Conservation (phyloP, 1,140 invertebrate genomes). For the Caenorhabditis brenneri region DNA sequence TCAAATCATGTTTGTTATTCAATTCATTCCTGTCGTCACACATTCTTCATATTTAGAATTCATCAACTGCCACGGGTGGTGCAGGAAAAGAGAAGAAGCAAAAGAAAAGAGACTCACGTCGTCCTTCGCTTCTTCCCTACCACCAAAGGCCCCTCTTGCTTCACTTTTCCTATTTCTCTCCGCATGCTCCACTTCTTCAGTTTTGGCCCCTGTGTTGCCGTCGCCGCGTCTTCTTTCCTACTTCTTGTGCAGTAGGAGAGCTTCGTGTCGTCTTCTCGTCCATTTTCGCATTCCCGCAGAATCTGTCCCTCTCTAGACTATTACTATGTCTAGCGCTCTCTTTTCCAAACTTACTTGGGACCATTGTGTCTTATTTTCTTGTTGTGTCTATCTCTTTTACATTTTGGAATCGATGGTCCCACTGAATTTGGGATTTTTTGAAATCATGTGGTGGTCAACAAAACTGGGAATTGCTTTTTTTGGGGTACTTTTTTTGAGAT, state of each 20-base stretch:
- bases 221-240: not conserved
- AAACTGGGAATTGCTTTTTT: no score
- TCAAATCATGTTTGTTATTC: not conserved
- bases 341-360: not conserved
- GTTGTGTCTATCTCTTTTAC: conserved; percentile 13
- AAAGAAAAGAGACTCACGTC: not conserved
- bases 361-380: not conserved
- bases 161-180: not conserved
- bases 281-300: conserved; percentile 31
- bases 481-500: no score
- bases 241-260: not conserved
- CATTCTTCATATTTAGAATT: conserved; percentile 25
- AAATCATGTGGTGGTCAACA: not conserved
- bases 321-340: not conserved
- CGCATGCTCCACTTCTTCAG: conserved; percentile 28
- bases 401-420: conserved; percentile 22
- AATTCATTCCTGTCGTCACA: not conserved
- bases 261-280: not conserved
- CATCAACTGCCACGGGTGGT: not conserved
- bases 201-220: not conserved
- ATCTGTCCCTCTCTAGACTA: not conserved
- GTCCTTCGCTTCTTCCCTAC: not conserved
- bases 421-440: not conserved
- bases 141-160: not conserved
- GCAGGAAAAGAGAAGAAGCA: not conserved